Base-by-base conservation (phyloP, 2,888 invertebrate species). In the Cataglyphis altisquamis region DNA sequence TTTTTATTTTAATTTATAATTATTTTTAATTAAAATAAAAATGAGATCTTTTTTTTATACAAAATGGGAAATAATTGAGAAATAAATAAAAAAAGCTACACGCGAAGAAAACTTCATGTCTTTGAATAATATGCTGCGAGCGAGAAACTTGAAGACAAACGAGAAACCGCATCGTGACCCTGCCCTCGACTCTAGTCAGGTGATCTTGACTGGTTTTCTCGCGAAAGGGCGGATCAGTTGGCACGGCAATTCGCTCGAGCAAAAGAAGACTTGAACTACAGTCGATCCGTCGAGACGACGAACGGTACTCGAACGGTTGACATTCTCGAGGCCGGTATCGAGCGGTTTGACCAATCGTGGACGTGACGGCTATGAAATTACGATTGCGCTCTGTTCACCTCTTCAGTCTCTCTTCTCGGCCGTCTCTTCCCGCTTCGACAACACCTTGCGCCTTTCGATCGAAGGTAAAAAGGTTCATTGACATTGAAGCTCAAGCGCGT, bases 301-400 rank as follows among this genome's bases (percentile, higher is more conserved):
- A 93, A 93, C 92, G 92, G 92, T 92, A 93, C 92, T 90, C 88
- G 88, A 89, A 84, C 86, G 84, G 92, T 90, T 92, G 92, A 92
- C 93, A 93, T 93, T 93, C 93, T 91, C 88, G 86, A 88, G 86
- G 87, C 88, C 84, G 87, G 89, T 88, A 90, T 90, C 90, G 90
- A 90, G 87, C 80, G 84, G 90, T 88, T 88, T 85, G 91, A 91
- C 90, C 90, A 88, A 89, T 86, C 90, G 86, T 89, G 88, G 82
- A 90, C 86, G 86, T 86, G 87, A 90, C 90, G 88, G 84, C 91
- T 90, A 90, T 91, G 87, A 90, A 88, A 90, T 91, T 90, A 90
- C 89, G 86, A 88, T 84, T 87, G 70, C 81, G 83, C 60, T 83
- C 68, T 87, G 84, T 82, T 84, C 87, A 83, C 73, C 67, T 86